Base-by-base conservation (phyloP, 2,888 invertebrate genomes). In the Helicoverpa assulta region DNA sequence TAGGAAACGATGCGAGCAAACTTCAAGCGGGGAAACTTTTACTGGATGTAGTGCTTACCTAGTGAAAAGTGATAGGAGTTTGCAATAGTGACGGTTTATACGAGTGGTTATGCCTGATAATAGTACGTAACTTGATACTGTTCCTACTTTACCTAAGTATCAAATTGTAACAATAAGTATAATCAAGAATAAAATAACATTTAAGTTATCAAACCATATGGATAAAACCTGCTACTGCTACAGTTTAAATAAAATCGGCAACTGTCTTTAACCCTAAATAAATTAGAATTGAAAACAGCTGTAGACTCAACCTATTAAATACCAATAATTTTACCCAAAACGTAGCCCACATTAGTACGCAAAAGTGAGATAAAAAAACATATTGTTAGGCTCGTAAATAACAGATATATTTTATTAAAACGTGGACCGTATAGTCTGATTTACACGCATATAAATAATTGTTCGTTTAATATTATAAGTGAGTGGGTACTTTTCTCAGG, bases 401-500 rank as follows among this genome's bases (percentile, higher is more conserved):
- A 47, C 47, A 16, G 1, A 47, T 47, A 47, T 47, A 47, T 47
- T 47, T 47, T 47, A n/a, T 47, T 47, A 63, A 55, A 58, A 59
- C 51, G 51, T 14, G 14, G 37, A 29, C 33, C 10, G 7, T n/a
- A 16, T 14, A 47, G n/a, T 26, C 43, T 73, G 70, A 71, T 78
- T 73, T 67, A 77, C 40, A 62, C 54, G 64, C 62, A 5, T 66
- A 63, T 63, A 69, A 67, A 75, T 70, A 62, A 74, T 67, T 70
- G 64, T 70, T 63, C 70, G 51, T 66, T 66, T 73, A 70, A 73
- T 77, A 69, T 74, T 73, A 71, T 73, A 73, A 76, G 63, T 82
- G 66, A 72, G 55, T 61, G 70, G 70, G 74, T 74, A 77, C 74
- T 79, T 70, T 80, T 76, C 84, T 83, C 83, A 7, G 37, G 82